These are phyloP conservation scores for Epinotia nisella DNA, from an alignment of 2,888 invertebrate species.

Conservation along the genomic window DNA sequence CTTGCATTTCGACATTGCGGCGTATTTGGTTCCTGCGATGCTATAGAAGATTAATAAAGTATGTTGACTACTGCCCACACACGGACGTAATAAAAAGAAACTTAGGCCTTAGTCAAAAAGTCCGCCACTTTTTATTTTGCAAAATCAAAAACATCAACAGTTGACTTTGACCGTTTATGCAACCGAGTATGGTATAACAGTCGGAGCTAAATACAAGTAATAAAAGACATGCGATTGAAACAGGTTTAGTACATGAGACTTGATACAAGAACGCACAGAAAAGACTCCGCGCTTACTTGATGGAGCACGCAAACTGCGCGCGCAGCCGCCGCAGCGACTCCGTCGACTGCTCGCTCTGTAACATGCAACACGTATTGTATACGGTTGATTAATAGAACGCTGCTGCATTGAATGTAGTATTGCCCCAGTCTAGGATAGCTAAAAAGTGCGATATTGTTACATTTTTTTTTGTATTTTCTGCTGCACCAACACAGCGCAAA, in stretches of 20 bases:
- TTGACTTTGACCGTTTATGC: conserved; percentile 10
- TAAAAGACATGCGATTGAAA: conserved; percentile 25
- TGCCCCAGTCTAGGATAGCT: too few species aligned
- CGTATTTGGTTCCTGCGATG: neutral
- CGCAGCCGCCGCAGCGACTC: conserved; percentile 70
- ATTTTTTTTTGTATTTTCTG: too few species aligned
- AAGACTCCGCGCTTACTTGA: conserved; percentile 62
- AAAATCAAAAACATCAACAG: too few species aligned
- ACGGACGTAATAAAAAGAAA: neutral
- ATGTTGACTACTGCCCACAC: neutral
- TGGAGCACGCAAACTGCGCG: conserved; percentile 75
- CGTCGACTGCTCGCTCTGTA: conserved; percentile 54
- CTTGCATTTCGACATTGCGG: neutral
- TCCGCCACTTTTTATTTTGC: too few species aligned
- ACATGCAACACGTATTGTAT: conserved; percentile 1
- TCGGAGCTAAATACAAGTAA: conserved; percentile 26
- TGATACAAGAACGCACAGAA: conserved; percentile 16
- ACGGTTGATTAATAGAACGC: too few species aligned
- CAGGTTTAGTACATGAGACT: conserved; percentile 27
- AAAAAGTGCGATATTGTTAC: too few species aligned
- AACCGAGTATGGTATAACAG: neutral
- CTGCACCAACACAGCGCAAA: too few species aligned
- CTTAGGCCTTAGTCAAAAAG: too few species aligned
- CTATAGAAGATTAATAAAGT: neutral
- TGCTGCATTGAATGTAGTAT: too few species aligned